Evolutionary conservation across 2,888 invertebrate genomes (phyloP), one percentile per base, ranked within the genome.

Genomic region (Conchocele bisecta): DNA sequence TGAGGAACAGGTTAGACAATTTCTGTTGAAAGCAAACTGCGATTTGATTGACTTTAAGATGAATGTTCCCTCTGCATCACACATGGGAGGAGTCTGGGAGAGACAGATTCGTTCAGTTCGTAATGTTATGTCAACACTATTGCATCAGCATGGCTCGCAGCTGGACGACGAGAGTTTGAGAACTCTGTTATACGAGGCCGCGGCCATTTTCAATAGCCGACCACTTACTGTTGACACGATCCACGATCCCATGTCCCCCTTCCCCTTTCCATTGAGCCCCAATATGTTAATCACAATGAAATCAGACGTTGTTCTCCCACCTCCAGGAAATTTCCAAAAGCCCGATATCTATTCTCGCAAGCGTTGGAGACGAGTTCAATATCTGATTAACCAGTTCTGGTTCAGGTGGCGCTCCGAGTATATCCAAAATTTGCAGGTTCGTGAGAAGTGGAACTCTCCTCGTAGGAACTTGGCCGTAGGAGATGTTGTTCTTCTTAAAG

Each of bases 31-130:
- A 17, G 24, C 60, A 22, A 37, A 54, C 26, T 59, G 60, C 37
- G 58, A 58, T 26, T 59, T 33, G 35, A 22, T 65, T 26, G 48
- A 42, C 7, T 82, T 77, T 41, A 50, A 75, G n/a, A 54, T 81
- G 50, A 83, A 82, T 60, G 73, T 74, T 4, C 83, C 84, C 7
- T 13, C 13, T 58, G 69, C 84, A 4, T 82, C 82, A 20, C 83
- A 85, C 59, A 76, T 72, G 58, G 79, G 81, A 26, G 81, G 81
- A 13, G 72, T 80, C 3, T 84, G 82, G 83, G 84, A 85, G 51
- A 37, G 82, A 39, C 81, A 82, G 44, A 84, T 82, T 5, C 41
- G 75, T 26, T 75, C 80, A 24, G 63, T 80, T 7, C 24, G 81
- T 9, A 71, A 56, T 50, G 73, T 85, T n/a, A 58, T 83, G n/a